These are phyloP conservation scores for Enteromius paludinosus DNA, from an alignment of 2,797 vertebrate genomes.

Conservation along the genomic window DNA sequence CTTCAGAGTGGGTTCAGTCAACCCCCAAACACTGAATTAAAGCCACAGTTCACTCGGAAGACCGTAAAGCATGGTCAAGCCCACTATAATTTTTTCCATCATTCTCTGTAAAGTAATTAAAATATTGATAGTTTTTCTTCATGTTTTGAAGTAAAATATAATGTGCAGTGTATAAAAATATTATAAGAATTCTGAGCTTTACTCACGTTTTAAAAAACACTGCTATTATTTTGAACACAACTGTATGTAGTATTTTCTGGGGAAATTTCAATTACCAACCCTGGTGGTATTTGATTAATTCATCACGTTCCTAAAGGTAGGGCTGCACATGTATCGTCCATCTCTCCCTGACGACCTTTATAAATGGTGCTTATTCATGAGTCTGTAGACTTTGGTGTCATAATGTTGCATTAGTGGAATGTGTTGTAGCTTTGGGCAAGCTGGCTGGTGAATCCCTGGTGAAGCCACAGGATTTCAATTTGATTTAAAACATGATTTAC, in stretches of 20 bases:
- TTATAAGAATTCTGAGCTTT: no score
- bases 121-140: no score
- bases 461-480: conserved; percentile 42
- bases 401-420: conserved; percentile 55
- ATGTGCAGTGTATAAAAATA: no score
- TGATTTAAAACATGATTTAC: conserved; percentile 41
- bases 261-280: neutral
- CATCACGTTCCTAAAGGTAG: neutral
- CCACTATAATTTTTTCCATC: no score
- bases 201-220: no score
- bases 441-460: conserved; percentile 58
- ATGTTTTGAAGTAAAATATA: no score
- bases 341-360: neutral
- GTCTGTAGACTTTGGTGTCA: conserved; percentile 25
- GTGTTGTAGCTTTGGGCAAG: conserved; percentile 63
- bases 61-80: no score
- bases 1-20: no score
- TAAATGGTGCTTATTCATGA: conserved; percentile 27
- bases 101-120: no score
- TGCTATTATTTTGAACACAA: no score
- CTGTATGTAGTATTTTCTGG: neutral
- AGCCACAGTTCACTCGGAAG: no score
- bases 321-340: neutral
- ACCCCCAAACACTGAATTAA: no score
- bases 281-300: conserved; percentile 3